Base-by-base conservation (phyloP, 2,888 invertebrate species). In the Leptinotarsa haldemani region DNA sequence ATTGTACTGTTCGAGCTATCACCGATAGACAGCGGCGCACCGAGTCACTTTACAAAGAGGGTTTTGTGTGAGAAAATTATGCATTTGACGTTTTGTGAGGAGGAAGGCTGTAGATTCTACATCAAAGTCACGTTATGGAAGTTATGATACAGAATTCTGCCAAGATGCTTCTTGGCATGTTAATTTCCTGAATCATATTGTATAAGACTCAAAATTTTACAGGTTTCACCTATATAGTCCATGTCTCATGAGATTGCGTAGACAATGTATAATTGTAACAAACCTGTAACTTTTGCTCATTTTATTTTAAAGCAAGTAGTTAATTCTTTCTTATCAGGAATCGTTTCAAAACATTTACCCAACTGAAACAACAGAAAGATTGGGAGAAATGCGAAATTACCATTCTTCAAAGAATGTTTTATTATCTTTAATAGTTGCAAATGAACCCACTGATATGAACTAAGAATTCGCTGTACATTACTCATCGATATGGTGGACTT, bases 1-100 rank as follows among this genome's bases (percentile, higher is more conserved):
- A 69, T 76, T 67, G 58, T 69, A 52, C 64, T 52, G 61, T 40
- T 61, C 40, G 56, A 56, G 18, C 64, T 52, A 22, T 52, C 52
- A 40, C 30, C 61, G n/a, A n/a, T 15, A 40, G 30, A 16, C 61
- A 61, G 61, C 15, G 13, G 61, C 61, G 61, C n/a, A 40, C n/a
- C 1, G 25, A 16, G 61, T 30, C n/a, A 7, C 20, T 56, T 18
- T 56, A 20, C 3, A 4, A 50, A 50, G n/a, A n/a, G 50, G 50
- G 50, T 50, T 50, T 50, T 15, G 4, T 15, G 50, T 15, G n/a
- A 50, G 50, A n/a, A 50, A 16, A 16, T 4, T 50, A 50, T 50
- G 16, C 15, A 4, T 40, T 40, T 9, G 40, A 40, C 9, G 40
- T 40, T 40, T 40, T 40, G 40, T 40, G 9, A n/a, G n/a, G 40